phyloP scores from a whole-genome alignment of 2,113 vertebrate species.

The Erythrolamprus reginae region DNA sequence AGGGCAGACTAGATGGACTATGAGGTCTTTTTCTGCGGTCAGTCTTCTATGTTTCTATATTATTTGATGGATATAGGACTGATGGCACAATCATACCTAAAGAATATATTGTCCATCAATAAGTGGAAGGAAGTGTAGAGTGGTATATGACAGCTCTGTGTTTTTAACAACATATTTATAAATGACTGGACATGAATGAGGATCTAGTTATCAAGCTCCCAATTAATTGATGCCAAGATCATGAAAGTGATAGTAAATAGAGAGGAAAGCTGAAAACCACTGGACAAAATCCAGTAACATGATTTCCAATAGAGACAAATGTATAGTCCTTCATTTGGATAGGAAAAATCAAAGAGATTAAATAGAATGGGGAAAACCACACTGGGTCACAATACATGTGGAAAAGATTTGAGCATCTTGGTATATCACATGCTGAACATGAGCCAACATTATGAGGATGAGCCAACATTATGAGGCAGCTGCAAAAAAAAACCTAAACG shows the following conservation, averaged over 20 bases:
- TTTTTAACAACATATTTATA: not conserved
- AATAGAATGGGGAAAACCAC: not conserved
- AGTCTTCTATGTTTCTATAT: too few relatives aligned
- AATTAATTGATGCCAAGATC: not conserved
- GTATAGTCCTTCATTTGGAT: not conserved
- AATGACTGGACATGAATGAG: not conserved
- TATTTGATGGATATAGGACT: not conserved
- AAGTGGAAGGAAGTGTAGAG: not conserved
- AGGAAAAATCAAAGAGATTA: not conserved
- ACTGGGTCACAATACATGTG: not conserved
- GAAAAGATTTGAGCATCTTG: not conserved
- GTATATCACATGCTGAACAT: not conserved
- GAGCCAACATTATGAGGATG: not conserved
- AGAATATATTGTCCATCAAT: not conserved
- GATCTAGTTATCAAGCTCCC: not conserved
- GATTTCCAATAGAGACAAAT: not conserved
- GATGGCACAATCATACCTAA: not conserved
- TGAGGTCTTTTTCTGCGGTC: too few relatives aligned
- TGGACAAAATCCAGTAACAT: not conserved
- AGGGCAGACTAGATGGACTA: too few relatives aligned
- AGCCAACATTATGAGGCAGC: not conserved
- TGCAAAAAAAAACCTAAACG: not conserved
- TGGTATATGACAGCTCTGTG: not conserved
- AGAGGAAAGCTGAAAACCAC: not conserved
- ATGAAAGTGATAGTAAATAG: not conserved